Evolutionary conservation across 2,797 vertebrate genomes (phyloP).

Genomic region (Tolypeutes matacus): DNA sequence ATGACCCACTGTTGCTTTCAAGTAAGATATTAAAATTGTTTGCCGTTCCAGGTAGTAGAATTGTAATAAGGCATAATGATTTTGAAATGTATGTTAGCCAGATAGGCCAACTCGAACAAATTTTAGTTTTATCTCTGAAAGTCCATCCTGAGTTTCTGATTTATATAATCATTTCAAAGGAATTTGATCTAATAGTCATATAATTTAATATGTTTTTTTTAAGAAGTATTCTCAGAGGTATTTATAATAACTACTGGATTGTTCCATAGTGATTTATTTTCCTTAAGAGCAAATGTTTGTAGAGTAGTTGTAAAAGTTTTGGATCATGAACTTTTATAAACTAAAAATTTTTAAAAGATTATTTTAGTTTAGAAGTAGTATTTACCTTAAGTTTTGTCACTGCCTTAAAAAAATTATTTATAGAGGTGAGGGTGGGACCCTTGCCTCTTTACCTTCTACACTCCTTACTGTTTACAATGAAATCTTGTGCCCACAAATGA

Average conservation of each 20-base stretch:
- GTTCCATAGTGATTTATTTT: conserved; percentile 25
- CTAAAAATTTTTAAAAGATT: not conserved
- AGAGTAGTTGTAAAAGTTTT: not conserved
- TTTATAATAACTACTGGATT: conserved; percentile 16
- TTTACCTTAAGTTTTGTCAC: conserved; percentile 19
- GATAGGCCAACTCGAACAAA: not conserved
- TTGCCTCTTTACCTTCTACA: not conserved
- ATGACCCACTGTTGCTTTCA: not conserved
- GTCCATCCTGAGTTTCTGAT: not conserved
- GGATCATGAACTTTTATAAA: conserved; percentile 30
- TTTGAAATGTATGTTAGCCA: not conserved
- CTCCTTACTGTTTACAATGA: conserved; percentile 53
- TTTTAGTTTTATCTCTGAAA: conserved; percentile 20
- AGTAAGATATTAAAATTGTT: not conserved
- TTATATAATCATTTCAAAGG: conserved; percentile 38
- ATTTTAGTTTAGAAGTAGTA: conserved; percentile 13
- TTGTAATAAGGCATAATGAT: not conserved
- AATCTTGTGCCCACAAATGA: not conserved
- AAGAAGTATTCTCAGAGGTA: not conserved
- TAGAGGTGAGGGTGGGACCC: not conserved
- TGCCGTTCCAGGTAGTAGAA: not conserved
- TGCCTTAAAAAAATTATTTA: not conserved
- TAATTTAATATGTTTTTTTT: conserved; percentile 1
- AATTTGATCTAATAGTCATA: conserved; percentile 8
- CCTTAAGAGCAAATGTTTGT: conserved; percentile 3